Base-by-base conservation (phyloP, 64 coral and sea anemone species). In the Montipora efflorescens region DNA sequence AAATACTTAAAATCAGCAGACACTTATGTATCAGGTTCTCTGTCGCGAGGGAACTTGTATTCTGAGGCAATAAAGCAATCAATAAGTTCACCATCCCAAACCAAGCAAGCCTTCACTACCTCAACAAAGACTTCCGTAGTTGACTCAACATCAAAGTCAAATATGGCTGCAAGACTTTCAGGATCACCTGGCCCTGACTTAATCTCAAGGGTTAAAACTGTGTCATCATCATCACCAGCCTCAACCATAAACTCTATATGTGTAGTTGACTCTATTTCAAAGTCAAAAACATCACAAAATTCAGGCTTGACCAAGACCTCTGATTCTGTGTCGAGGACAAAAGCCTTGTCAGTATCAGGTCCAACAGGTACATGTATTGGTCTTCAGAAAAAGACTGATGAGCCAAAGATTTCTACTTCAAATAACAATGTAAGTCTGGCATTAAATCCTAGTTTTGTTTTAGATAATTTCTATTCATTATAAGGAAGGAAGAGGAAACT, bases 41-140 rank as follows among this genome's bases (percentile, higher is more conserved):
- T 18, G 36, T 67, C 81, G 18, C 20, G 36, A 84, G 81, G 64
- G 43, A 84, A 11, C 14, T 84, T 53, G 59, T 84, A 84, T 68
- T 84, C 81, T 43, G 82, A 16, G 19, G 64, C 45, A 46, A 85
- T 67, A 70, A 85, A 85, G 3, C 82, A 85, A 28, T 85, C 81
- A 16, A 8, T 18, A 16, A 45, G 25, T 67, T 14, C 82, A 68
- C n/a, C 82, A 14, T 22, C 9, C 10, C 69, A 85, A 14, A 21
- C 12, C 14, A 85, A 85, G 47, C 59, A 70, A 70, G 49, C 43
- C 6, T 7, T 85, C 8, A 18, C 18, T 13, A 49, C 82, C 19
- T 12, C 45, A 13, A 49, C 82, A 43, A 85, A 85, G 82, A 70
- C 82, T 11, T 49, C 13, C 49, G 66, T 71, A 19, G 64, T 85